These are phyloP conservation scores for Nesometra sesokonis DNA, from an alignment of 35 echinoderm and acorn worm genomes.

Conservation along the genomic window DNA sequence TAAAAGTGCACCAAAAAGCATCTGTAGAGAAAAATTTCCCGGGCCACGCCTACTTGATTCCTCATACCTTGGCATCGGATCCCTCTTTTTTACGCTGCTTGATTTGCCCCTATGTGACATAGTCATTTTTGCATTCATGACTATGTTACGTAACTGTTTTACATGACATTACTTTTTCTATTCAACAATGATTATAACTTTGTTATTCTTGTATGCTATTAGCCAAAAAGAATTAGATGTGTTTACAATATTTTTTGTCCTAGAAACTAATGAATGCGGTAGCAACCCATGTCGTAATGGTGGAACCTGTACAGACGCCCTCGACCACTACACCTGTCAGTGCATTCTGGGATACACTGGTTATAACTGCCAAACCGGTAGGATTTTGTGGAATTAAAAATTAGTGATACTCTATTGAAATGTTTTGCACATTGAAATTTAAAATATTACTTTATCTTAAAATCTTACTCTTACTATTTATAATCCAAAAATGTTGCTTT, in stretches of 20 bases:
- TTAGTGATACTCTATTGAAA: neutral
- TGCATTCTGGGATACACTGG: conserved; percentile 55
- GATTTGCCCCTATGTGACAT: too few species aligned
- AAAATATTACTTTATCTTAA: neutral
- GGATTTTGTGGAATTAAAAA: neutral
- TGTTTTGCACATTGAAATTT: neutral
- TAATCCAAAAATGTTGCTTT: too few species aligned
- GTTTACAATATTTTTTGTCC: neutral
- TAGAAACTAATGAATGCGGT: neutral
- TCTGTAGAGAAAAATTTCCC: too few species aligned
- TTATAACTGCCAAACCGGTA: conserved; percentile 41
- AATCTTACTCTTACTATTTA: too few species aligned
- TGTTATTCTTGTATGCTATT: neutral
- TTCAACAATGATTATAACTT: neutral
- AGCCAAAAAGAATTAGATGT: neutral
- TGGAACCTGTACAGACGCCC: conserved; percentile 21
- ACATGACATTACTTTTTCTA: too few species aligned
- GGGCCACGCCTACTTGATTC: too few species aligned
- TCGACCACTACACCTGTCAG: conserved; percentile 27
- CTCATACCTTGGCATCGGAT: too few species aligned
- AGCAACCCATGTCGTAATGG: conserved; percentile 41
- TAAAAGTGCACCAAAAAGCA: too few species aligned
- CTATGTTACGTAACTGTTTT: too few species aligned
- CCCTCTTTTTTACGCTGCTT: too few species aligned
- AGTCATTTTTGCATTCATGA: too few species aligned